Percentiles rank a stretch among this genome's conserved stretches.
Evolutionary conservation across 2,888 invertebrate species (phyloP).

Genomic region (Strigamia crassipes): DNA sequence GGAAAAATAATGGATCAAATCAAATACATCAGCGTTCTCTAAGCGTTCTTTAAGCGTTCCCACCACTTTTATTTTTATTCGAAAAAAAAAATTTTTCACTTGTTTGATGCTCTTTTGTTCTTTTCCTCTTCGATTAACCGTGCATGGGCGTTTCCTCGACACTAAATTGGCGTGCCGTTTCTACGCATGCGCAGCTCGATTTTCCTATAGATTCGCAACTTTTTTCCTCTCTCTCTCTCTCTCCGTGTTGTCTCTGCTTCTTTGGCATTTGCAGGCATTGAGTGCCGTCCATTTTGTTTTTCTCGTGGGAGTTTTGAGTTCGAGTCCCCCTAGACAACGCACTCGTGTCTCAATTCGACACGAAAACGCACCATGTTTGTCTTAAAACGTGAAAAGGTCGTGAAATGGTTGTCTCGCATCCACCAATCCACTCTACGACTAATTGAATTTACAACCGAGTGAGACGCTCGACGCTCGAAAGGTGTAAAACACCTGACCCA

Average conservation of each 20-base stretch:
- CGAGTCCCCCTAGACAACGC: background rate
- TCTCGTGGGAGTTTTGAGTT: background rate
- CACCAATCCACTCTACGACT: constrained; percentile 10
- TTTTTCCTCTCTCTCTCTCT: background rate
- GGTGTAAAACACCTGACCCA: constrained; percentile 34
- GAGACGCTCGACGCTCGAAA: constrained; percentile 16
- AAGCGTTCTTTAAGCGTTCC: background rate
- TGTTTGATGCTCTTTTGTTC: constrained; percentile 14
- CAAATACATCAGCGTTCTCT: background rate
- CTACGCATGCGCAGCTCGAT: constrained; percentile 31
- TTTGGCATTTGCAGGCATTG: background rate
- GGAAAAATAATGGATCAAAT: background rate
- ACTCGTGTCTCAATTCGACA: background rate
- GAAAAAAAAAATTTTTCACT: background rate
- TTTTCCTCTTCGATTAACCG: constrained; percentile 30
- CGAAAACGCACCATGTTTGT: background rate
- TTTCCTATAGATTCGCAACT: background rate
- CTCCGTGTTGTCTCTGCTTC: background rate
- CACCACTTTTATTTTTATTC: background rate
- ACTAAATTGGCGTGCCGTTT: constrained; percentile 5
- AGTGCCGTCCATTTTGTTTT: constrained; percentile 27
- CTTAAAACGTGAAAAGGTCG: constrained; percentile 31
- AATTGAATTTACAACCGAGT: constrained; percentile 27
- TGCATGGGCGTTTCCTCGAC: constrained; percentile 31
- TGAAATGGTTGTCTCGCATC: constrained; percentile 18